Evolutionary conservation across 1,140 invertebrate genomes (phyloP), one percentile per base, ranked within the genome.

Genomic region (Homarus americanus): DNA sequence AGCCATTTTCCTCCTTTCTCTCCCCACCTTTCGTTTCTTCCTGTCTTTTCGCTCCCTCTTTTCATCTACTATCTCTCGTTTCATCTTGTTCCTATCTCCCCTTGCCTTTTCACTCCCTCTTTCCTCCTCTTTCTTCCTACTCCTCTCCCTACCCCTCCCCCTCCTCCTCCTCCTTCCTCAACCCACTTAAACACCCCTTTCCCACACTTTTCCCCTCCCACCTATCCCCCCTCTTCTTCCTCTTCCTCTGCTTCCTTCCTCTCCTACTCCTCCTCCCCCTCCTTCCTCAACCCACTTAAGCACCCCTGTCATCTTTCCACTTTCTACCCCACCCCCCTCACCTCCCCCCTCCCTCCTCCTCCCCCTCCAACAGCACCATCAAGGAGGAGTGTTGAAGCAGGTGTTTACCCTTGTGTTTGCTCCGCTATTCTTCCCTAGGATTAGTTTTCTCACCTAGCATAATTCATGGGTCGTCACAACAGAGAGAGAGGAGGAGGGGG

Each of bases 381-480:
- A 78, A 78, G 75, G 38, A 41, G 38, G 40, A 78, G 75, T 20
- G 75, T 17, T 41, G 75, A 9, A n/a, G 38, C 24, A 38, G 44
- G 15, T 78, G 75, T 78, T 78, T 78, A 24, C 75, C 28, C 38
- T 24, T 9, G 34, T 78, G 75, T 78, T 78, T 78, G 38, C 75
- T 38, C 41, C 38, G 34, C 75, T 78, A 78, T 78, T 78, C 75
- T 78, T 78, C 75, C 40, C 75, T 9, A 78, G 79, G 79, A 82
- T 82, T 82, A 82, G 79, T 82, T 82, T 82, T 82, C 79, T 82
- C 79, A 32, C 79, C 32, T 32, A 34, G 79, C 79, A 82, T 82
- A 82, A 82, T 82, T 82, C 79, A 82, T 82, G 79, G 32, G 28
- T 82, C 49, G 41, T 82, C 49, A 82, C 49, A 53, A 82, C n/a